Evolutionary conservation across 2,113 vertebrate species (phyloP).

Genomic region (Cygnus atratus): DNA sequence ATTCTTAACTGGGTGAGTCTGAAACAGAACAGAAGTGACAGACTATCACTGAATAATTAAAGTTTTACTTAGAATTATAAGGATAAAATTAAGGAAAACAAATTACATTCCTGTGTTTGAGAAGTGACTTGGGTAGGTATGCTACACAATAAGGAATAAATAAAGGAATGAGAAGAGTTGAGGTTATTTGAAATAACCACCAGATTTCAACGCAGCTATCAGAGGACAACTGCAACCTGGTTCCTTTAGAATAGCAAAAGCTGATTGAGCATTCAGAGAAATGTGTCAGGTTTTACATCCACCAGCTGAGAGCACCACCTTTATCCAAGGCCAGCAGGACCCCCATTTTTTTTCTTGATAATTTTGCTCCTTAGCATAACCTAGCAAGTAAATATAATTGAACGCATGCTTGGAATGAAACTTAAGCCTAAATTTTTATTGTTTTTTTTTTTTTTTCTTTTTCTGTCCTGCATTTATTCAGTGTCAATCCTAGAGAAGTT

Average conservation of each 20-base stretch:
- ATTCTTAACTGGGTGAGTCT: neutral
- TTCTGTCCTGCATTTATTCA: neutral
- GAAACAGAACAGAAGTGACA: neutral
- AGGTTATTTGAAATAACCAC: neutral
- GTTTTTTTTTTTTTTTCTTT: neutral
- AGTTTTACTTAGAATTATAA: neutral
- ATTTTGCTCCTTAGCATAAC: neutral
- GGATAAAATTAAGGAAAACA: neutral
- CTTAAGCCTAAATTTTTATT: neutral
- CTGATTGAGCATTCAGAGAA: neutral
- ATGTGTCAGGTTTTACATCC: neutral
- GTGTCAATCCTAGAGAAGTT: neutral
- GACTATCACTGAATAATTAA: neutral
- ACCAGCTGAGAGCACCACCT: neutral
- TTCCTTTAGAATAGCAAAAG: neutral
- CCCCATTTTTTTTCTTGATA: neutral
- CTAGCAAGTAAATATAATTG: neutral
- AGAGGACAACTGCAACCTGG: neutral
- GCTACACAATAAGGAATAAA: neutral
- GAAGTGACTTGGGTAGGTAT: neutral
- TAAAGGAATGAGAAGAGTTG: neutral
- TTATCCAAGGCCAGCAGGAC: neutral
- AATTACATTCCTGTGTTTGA: neutral
- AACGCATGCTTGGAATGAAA: neutral
- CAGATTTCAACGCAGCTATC: neutral